A percentile compares a stretch with the other conserved stretches of the same genome.
phyloP scores from a whole-genome alignment of 2,888 invertebrate genomes.

The Eurois occulta region DNA sequence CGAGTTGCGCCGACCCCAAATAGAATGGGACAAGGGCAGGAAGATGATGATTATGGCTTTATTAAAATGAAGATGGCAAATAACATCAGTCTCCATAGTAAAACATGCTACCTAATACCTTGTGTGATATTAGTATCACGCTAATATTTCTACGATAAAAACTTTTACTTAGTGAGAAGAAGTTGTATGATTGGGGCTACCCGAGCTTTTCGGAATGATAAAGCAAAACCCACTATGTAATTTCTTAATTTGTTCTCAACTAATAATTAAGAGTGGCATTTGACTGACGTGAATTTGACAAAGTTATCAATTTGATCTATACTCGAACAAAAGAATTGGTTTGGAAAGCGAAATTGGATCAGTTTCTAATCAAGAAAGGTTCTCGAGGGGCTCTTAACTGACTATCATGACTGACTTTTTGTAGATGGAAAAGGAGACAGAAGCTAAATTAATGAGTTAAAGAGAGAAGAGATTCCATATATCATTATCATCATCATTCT shows the following conservation, averaged over 20 bases:
- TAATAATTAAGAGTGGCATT: constrained; percentile 2
- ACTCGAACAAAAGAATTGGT: constrained; percentile 14
- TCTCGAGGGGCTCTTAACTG: background rate
- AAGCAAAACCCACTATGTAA: background rate
- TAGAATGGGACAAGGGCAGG: too few relatives aligned
- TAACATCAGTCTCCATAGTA: background rate
- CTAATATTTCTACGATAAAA: background rate
- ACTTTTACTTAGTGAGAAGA: background rate
- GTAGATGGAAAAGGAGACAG: background rate
- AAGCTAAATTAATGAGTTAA: background rate
- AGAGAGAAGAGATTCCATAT: background rate
- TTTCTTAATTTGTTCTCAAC: background rate
- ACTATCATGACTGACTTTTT: background rate
- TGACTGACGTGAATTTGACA: constrained; percentile 23
- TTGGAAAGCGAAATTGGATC: constrained; percentile 32
- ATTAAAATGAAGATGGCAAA: background rate
- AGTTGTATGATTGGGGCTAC: background rate
- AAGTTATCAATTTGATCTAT: constrained; percentile 25
- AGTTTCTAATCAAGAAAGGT: constrained; percentile 24
- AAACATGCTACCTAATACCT: background rate
- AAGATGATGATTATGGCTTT: too few relatives aligned
- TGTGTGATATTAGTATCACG: background rate
- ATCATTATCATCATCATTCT: too few relatives aligned
- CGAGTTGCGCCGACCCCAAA: too few relatives aligned
- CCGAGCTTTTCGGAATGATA: background rate